Percentiles rank a stretch among this genome's conserved stretches.
Evolutionary conservation across 1,140 invertebrate species (phyloP).

Genomic region (Protaetia brevitarsis): DNA sequence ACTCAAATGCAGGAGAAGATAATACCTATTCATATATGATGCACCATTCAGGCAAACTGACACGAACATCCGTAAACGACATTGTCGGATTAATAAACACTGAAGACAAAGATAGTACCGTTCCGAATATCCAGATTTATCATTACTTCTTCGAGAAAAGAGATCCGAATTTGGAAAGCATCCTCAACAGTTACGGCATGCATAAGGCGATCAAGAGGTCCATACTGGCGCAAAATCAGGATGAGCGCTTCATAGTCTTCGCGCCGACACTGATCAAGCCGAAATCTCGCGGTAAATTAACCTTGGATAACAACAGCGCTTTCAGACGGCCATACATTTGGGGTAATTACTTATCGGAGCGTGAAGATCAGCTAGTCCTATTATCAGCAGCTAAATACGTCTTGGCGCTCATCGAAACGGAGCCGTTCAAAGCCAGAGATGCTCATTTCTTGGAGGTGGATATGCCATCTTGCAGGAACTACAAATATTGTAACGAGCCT

Average conservation of each 20-base stretch:
- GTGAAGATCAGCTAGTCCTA: constrained; percentile 43
- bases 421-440: constrained; percentile 46
- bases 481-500: constrained; percentile 58
- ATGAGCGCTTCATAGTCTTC: constrained; percentile 30
- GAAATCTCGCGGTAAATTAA: constrained; percentile 58
- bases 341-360: constrained; percentile 60
- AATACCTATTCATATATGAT: constrained; percentile 19
- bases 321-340: constrained; percentile 60
- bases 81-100: constrained; percentile 10
- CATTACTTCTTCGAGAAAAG: not conserved
- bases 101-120: not conserved
- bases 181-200: constrained; percentile 25
- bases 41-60: constrained; percentile 13
- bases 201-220: constrained; percentile 20
- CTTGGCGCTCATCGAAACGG: constrained; percentile 40
- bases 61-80: not conserved
- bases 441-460: constrained; percentile 59
- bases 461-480: constrained; percentile 62
- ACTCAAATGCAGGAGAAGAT: not conserved
- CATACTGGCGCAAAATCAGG: constrained; percentile 26
- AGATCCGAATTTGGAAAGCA: constrained; percentile 21
- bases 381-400: constrained; percentile 41
- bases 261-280: constrained; percentile 71
- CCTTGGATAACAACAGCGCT: constrained; percentile 58
- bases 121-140: not conserved